phyloP scores from a whole-genome alignment of 1,140 invertebrate species.

The Drosophila mayri region DNA sequence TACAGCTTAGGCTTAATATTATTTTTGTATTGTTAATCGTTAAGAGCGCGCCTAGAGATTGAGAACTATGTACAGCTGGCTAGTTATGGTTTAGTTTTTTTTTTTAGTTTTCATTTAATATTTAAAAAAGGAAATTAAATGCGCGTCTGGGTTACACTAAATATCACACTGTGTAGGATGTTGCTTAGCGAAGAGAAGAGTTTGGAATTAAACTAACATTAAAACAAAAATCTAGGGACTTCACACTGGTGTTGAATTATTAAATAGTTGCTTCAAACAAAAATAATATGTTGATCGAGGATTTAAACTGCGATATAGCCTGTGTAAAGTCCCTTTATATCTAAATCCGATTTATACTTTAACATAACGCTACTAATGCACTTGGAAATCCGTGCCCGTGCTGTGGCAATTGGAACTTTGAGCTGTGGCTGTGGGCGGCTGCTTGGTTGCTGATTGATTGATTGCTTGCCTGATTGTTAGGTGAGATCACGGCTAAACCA shows the following conservation, averaged over 20 bases:
- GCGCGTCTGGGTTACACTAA: conserved; percentile 78
- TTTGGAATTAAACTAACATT: conserved; percentile 58
- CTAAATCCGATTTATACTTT: conserved; percentile 14
- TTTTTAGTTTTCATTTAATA: neutral
- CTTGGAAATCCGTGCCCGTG: conserved; percentile 71
- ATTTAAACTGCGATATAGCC: too few species aligned
- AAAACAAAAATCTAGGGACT: conserved; percentile 5
- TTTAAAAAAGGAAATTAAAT: conserved; percentile 30
- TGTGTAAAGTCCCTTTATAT: neutral
- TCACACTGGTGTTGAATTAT: neutral
- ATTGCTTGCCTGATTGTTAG: conserved; percentile 29
- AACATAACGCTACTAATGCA: conserved; percentile 74
- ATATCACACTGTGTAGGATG: conserved; percentile 85
- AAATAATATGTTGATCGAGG: neutral
- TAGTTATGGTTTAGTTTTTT: neutral
- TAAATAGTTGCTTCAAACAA: too few species aligned
- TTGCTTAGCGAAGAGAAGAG: conserved; percentile 73
- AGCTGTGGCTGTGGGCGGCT: conserved; percentile 31
- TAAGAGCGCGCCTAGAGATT: conserved; percentile 30
- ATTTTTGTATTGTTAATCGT: conserved; percentile 15
- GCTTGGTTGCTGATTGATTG: conserved; percentile 28
- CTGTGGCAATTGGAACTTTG: conserved; percentile 61
- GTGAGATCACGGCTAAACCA: conserved; percentile 85
- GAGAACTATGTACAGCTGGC: conserved; percentile 66
- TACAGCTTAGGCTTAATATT: conserved; percentile 58